Conservation (phyloP, 2,113 vertebrate genomes). For the Psophia crepitans region DNA sequence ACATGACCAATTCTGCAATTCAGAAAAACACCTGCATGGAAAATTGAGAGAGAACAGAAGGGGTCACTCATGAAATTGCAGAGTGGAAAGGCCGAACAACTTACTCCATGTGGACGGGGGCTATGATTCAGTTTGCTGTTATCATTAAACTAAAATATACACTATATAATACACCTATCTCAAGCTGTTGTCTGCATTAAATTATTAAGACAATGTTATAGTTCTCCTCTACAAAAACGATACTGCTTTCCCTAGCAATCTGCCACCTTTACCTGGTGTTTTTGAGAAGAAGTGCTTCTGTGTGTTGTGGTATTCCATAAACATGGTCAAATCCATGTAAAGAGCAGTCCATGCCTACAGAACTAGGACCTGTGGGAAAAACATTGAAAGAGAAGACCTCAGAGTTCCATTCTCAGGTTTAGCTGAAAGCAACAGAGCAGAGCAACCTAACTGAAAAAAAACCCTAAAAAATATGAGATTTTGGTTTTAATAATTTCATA, state of each 20-base stretch:
- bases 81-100: background rate
- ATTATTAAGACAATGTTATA: background rate
- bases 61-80: background rate
- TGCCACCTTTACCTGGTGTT: conserved; percentile 82
- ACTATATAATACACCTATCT: background rate
- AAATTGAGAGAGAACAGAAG: background rate
- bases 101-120: background rate
- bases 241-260: background rate
- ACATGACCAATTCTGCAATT: background rate
- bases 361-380: conserved; percentile 80
- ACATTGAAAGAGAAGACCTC: background rate
- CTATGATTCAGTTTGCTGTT: background rate
- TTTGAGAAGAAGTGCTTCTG: conserved; percentile 84
- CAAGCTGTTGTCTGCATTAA: background rate
- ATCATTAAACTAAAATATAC: background rate
- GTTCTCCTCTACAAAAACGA: background rate
- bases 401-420: background rate
- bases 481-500: background rate
- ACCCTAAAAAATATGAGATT: no score
- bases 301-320: conserved; percentile 90
- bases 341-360: conserved; percentile 87
- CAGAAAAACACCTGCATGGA: background rate
- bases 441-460: background rate
- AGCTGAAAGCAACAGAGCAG: background rate
- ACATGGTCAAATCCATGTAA: conserved; percentile 87